phyloP scores from a whole-genome alignment of 2,113 vertebrate species.

The Dicaeum eximium region DNA sequence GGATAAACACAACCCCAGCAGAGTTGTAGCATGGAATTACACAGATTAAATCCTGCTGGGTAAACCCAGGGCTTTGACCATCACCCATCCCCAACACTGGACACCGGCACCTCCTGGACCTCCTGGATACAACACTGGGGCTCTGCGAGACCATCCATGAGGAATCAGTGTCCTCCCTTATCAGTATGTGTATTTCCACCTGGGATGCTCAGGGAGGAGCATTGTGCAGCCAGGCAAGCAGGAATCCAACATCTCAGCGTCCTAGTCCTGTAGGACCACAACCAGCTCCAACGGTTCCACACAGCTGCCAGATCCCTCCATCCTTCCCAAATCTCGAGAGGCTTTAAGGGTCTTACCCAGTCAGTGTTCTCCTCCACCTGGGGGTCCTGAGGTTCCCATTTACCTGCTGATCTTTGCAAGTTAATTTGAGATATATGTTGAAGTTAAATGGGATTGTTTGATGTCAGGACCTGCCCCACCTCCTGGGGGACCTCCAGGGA shows the following conservation, averaged over 20 bases:
- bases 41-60: background rate
- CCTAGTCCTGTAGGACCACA: background rate
- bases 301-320: background rate
- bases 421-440: background rate
- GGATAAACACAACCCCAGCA: background rate
- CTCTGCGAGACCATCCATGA: background rate
- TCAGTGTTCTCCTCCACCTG: background rate
- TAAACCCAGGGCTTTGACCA: background rate
- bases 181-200: background rate
- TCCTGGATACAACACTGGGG: background rate
- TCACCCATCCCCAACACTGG: rapidly evolving
- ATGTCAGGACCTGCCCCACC: background rate
- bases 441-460: background rate
- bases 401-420: background rate
- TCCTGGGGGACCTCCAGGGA: background rate
- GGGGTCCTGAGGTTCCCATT: background rate
- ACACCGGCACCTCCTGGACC: background rate
- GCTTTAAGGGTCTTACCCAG: background rate
- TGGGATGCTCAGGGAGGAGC: background rate
- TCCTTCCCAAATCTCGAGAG: background rate
- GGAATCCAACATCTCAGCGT: background rate
- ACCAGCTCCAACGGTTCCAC: background rate
- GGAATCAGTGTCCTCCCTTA: background rate
- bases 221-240: background rate
- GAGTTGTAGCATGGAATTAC: background rate